Percentiles rank a stretch among this genome's conserved stretches.
Evolutionary conservation across 2,113 vertebrate species (phyloP).

Genomic region (Bubalus kerabau): DNA sequence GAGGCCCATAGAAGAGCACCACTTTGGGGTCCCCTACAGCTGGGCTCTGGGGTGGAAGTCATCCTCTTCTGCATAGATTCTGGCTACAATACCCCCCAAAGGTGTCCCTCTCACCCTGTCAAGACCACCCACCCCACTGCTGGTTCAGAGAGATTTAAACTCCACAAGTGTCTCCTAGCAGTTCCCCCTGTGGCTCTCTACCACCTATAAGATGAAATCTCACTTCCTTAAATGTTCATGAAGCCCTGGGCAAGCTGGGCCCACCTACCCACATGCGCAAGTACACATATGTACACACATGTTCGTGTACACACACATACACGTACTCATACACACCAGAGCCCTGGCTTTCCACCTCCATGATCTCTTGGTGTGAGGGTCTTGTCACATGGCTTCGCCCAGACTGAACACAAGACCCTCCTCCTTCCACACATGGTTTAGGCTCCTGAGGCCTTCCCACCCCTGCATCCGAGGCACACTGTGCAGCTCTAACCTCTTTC

Average conservation of each 20-base stretch:
- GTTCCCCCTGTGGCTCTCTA: not conserved
- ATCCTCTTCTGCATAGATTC: not conserved
- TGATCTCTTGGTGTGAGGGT: not conserved
- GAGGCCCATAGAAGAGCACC: not conserved
- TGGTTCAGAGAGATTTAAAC: not conserved
- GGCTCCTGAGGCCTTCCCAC: not conserved
- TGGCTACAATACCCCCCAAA: not conserved
- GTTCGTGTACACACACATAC: not conserved
- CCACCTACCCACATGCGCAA: fast-evolving
- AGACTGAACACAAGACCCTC: not conserved
- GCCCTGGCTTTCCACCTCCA: not conserved
- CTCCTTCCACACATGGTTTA: not conserved
- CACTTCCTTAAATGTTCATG: not conserved
- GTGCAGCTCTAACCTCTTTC: not conserved
- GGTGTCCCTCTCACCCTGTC: not conserved
- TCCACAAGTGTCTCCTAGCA: not conserved
- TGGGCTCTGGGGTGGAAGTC: not conserved
- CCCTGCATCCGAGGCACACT: not conserved
- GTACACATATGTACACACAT: not conserved
- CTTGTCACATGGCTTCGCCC: not conserved
- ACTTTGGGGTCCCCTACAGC: not conserved
- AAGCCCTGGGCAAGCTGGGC: not conserved
- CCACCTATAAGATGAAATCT: not conserved
- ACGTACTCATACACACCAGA: not conserved
- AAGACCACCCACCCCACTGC: not conserved